Base-by-base conservation (phyloP, 92 coral and sea anemone genomes). In the Micromussa lordhowensis region DNA sequence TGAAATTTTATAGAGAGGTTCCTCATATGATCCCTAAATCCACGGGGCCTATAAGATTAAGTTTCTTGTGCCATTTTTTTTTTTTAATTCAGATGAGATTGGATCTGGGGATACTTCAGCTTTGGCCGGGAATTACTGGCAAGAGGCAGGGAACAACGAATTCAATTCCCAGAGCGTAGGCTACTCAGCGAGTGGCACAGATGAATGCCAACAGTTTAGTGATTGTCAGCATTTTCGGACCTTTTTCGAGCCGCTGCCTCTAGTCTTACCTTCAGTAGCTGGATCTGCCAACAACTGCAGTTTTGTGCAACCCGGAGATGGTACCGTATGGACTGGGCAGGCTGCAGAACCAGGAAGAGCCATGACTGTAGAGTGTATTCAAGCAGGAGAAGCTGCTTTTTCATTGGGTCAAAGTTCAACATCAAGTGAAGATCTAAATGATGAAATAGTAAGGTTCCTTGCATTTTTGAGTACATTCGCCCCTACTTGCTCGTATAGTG, bases 371-470 rank as follows among this genome's bases (percentile, higher is more conserved):
- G 89, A 86, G 77, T 86, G 89, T 77, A 76, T 86, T 63, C 89
- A 86, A 77, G 83, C 83, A 18, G 83, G 89, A 10, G 89, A 86
- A 64, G 77, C 89, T 40, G 69, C 89, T 19, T 77, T 86, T 86
- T 57, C 89, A 40, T 9, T 86, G 61, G 89, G 51, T 5, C 76
- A 44, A 69, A 40, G 18, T 51, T 77, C 81, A 48, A 44, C 81
- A 17, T 28, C 89, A 77, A 86, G 77, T 77, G 77, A 86, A 86
- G 89, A 86, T 48, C 19, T 77, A 15, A 75, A 29, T 35, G 83
- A 86, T 32, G 89, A 86, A 29, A 77, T 86, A 29, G 89, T 86
- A 86, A 86, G 89, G 63, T 54, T 36, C 30, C 32, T 51, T 54
- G 16, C 9, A 38, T 16, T 4, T 28, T 28, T 29, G 51, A 44